Evolutionary conservation across 2,113 vertebrate genomes (phyloP), one percentile per base, ranked within the genome.

Genomic region (Osmerus eperlanus): DNA sequence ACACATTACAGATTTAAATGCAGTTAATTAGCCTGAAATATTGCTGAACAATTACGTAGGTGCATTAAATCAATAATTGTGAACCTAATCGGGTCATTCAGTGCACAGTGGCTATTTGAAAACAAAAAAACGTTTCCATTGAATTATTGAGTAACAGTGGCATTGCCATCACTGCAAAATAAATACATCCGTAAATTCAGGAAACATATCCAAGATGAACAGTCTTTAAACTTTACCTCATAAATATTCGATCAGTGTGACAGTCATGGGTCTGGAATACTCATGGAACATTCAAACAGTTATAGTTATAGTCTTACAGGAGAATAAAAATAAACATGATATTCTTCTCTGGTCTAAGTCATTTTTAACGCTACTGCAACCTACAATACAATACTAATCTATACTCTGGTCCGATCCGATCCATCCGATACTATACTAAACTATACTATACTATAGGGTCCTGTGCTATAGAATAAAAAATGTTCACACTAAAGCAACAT

Each of bases 11-110:
- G 84, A 86, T 83, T 82, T 78, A 89, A 88, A 89, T 88, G 67
- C 36, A 69, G 83, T 83, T 89, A 90, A 90, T 90, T 81, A 76
- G 78, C 86, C 87, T 86, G 76, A 90, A 89, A 89, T 86, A 91
- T 88, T 87, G 81, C 84, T 85, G 71, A 72, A 77, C 29, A 66
- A 82, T 55, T 36, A 36, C 32, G 5, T 36, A 36, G 32, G 32
- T 36, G 32, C 2, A 36, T 36, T 36, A 36, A 36, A 36, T 6
- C 4, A 36, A 80, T 77, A 85, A 87, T 89, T 83, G 85, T 74
- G 79, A 74, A 63, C 70, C 74, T 91, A 86, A 87, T 88, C 86
- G 82, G 84, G 84, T 87, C 88, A 85, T 80, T 80, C 85, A 68
- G 76, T 83, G 80, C 75, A 76, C 32, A 36, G 32, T 36, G 4